Percentiles rank a stretch among this genome's conserved stretches.
phyloP scores from a whole-genome alignment of 2,888 invertebrate genomes.

The Drosophila demipolita region DNA sequence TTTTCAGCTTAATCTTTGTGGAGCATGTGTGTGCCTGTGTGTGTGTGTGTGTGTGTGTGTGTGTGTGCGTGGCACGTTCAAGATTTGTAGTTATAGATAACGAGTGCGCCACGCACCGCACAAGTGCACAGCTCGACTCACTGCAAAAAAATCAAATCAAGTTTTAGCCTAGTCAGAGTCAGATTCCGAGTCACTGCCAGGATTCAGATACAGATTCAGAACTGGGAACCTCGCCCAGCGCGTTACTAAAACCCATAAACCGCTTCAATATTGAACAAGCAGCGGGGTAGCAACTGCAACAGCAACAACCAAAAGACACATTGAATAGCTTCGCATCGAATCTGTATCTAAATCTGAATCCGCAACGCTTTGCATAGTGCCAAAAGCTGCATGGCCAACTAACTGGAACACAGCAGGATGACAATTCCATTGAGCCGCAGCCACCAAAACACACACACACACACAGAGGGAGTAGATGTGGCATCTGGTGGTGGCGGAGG shows the following conservation, averaged over 20 bases:
- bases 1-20: constrained; percentile 76
- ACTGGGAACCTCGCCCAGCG: constrained; percentile 33
- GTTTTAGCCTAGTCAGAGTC: constrained; percentile 65
- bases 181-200: constrained; percentile 1
- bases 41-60: constrained; percentile 16
- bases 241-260: constrained; percentile 75
- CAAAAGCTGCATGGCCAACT: constrained; percentile 64
- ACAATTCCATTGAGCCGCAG: constrained; percentile 76
- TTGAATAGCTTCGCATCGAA: constrained; percentile 53
- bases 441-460: constrained; percentile 4
- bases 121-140: constrained; percentile 63
- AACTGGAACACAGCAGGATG: constrained; percentile 83
- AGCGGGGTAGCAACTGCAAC: constrained; percentile 51
- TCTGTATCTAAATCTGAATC: constrained; percentile 11
- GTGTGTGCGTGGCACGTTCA: constrained; percentile 65
- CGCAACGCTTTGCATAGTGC: constrained; percentile 31
- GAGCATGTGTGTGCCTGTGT: constrained; percentile 57
- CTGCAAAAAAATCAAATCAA: constrained; percentile 70
- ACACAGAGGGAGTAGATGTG: constrained; percentile 9
- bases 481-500: background rate
- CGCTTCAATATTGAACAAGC: constrained; percentile 72
- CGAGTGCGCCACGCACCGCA: constrained; percentile 69
- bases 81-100: constrained; percentile 81
- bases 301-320: constrained; percentile 42
- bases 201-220: constrained; percentile 4